Percentiles rank a stretch among this genome's conserved stretches.
These are phyloP conservation scores for Drosophila atripex DNA, from an alignment of 2,888 invertebrate genomes.

Conservation along the genomic window DNA sequence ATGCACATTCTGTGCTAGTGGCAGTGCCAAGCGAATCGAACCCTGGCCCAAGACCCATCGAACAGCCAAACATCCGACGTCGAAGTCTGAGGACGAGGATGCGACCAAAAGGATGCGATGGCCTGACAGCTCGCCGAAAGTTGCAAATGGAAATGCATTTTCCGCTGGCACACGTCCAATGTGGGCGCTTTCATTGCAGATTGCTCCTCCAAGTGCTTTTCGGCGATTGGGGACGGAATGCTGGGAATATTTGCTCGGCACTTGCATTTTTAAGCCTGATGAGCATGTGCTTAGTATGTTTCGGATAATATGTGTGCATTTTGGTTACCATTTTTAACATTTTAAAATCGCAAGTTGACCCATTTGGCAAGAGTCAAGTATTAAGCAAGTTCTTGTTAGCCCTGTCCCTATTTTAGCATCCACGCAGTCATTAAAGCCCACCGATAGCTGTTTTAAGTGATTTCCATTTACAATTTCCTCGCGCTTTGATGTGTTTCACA, in stretches of 20 bases:
- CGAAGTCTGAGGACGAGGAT: constrained; percentile 8
- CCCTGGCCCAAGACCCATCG: constrained; percentile 30
- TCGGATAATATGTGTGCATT: constrained; percentile 4
- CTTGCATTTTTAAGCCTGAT: constrained; percentile 24
- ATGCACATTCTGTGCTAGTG: constrained; percentile 63
- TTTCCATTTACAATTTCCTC: constrained; percentile 17
- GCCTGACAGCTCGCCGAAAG: constrained; percentile 31
- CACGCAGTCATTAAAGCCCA: neutral
- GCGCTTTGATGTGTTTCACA: constrained; percentile 29
- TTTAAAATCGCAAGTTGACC: neutral
- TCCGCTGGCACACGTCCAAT: constrained; percentile 42
- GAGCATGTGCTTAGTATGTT: constrained; percentile 31
- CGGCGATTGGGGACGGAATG: constrained; percentile 16
- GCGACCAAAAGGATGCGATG: constrained; percentile 27
- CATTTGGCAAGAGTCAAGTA: neutral
- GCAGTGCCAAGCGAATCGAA: constrained; percentile 52
- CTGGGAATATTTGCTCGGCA: constrained; percentile 17
- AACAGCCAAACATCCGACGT: constrained; percentile 5
- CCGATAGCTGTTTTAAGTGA: neutral
- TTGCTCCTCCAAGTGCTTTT: constrained; percentile 22
- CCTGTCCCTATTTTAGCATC: neutral
- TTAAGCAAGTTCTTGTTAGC: neutral
- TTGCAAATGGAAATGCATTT: constrained; percentile 45
- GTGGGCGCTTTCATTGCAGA: constrained; percentile 25
- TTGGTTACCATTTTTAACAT: constrained; percentile 1